Evolutionary conservation across 2,888 invertebrate genomes (phyloP).

Genomic region (Amblyjoppa fuscipennis): DNA sequence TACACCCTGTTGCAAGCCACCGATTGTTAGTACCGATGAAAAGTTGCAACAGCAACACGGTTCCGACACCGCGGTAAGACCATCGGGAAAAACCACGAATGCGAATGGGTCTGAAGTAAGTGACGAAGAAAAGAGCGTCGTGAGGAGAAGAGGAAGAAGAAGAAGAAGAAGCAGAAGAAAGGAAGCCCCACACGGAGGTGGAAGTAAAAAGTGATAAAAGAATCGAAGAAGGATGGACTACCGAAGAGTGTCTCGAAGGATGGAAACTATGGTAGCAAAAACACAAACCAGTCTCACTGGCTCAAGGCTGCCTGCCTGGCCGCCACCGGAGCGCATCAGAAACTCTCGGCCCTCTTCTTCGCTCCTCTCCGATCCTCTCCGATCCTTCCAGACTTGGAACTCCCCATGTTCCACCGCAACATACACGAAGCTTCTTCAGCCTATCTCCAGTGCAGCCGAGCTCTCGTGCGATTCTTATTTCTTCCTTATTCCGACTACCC

Average conservation of each 20-base stretch:
- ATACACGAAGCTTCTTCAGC: slow-evolving; percentile 47
- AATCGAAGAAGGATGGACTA: slow-evolving; percentile 80
- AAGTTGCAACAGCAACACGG: slow-evolving; percentile 30
- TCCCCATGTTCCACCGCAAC: slow-evolving; percentile 52
- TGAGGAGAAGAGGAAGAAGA: slow-evolving; percentile 65
- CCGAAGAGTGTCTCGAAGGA: slow-evolving; percentile 81
- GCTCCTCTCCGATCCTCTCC: slow-evolving; percentile 33
- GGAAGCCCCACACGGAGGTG: slow-evolving; percentile 66
- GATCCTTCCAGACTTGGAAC: slow-evolving; percentile 42
- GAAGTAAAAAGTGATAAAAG: slow-evolving; percentile 72
- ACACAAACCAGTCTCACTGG: slow-evolving; percentile 84
- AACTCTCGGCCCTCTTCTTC: slow-evolving; percentile 48
- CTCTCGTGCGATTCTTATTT: slow-evolving; percentile 70
- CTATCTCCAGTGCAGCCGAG: slow-evolving; percentile 67
- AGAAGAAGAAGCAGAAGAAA: slow-evolving; percentile 65
- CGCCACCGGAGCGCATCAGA: slow-evolving; percentile 56
- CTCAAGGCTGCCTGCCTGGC: slow-evolving; percentile 82
- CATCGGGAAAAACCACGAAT: slow-evolving; percentile 65
- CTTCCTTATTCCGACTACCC: slow-evolving; percentile 40
- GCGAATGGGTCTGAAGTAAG: slow-evolving; percentile 35
- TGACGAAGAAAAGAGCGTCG: slow-evolving; percentile 64
- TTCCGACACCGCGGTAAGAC: slow-evolving; percentile 21
- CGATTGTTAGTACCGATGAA: background rate
- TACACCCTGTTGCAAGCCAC: background rate
- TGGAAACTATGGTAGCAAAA: slow-evolving; percentile 84